Percentiles rank a stretch among this genome's conserved stretches.
phyloP scores from a whole-genome alignment of 2,888 invertebrate species.

The Melangyna quadrimaculata region DNA sequence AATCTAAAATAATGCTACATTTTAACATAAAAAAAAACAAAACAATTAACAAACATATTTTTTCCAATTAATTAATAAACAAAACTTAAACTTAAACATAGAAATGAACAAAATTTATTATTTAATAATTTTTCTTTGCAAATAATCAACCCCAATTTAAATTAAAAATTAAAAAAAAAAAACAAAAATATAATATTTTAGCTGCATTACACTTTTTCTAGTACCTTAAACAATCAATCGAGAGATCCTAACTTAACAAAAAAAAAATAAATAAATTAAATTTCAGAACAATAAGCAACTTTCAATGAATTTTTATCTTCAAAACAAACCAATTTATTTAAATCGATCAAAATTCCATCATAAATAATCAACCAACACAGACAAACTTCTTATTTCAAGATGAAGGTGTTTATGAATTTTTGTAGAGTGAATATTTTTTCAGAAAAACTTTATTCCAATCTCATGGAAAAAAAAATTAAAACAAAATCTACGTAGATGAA shows the following conservation, averaged over 20 bases:
- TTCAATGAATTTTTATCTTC: slow-evolving; percentile 51
- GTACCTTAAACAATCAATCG: slow-evolving; percentile 71
- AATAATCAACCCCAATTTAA: slow-evolving; percentile 24
- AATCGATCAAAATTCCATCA: slow-evolving; percentile 12
- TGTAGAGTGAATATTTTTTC: not conserved
- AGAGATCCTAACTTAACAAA: slow-evolving; percentile 62
- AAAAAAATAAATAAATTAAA: slow-evolving; percentile 37
- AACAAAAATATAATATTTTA: slow-evolving; percentile 55
- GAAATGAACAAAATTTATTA: slow-evolving; percentile 21
- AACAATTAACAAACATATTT: not conserved
- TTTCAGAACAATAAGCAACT: slow-evolving; percentile 68
- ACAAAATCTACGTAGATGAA: not conserved
- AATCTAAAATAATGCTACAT: not conserved
- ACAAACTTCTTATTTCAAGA: not conserved
- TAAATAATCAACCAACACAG: slow-evolving; percentile 25
- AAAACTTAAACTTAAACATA: not conserved
- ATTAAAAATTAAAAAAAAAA: slow-evolving; percentile 18
- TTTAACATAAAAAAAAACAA: not conserved
- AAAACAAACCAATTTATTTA: not conserved
- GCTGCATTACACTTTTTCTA: slow-evolving; percentile 67
- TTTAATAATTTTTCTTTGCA: slow-evolving; percentile 18
- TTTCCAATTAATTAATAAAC: slow-evolving; percentile 35
- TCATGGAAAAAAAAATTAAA: not conserved
- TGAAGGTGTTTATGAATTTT: not conserved
- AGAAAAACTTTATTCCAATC: not conserved